A percentile compares a stretch with the other conserved stretches of the same genome.
Evolutionary conservation across 2,113 vertebrate genomes (phyloP).

Genomic region (Perccottus glenii): DNA sequence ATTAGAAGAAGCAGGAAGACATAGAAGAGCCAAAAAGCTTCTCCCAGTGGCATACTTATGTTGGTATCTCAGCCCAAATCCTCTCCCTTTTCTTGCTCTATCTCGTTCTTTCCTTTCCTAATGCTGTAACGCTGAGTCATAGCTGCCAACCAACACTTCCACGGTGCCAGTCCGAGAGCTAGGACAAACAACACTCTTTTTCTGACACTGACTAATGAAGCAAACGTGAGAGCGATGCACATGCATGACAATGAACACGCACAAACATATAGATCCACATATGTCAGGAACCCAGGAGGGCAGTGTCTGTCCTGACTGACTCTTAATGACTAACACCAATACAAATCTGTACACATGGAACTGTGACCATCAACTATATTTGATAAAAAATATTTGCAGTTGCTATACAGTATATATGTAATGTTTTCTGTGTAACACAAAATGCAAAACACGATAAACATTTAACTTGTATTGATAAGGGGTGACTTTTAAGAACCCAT

Average conservation of each 20-base stretch:
- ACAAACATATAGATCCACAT: conserved; percentile 34
- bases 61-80: conserved; percentile 47
- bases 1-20: conserved; percentile 35
- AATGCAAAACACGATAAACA: not conserved
- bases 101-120: conserved; percentile 49
- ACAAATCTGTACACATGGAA: conserved; percentile 6
- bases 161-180: conserved; percentile 68
- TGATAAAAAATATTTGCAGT: not conserved
- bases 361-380: conserved; percentile 14
- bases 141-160: conserved; percentile 75
- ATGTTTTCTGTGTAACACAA: conserved; percentile 8
- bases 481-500: not conserved
- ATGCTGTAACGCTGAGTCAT: conserved; percentile 79
- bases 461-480: conserved; percentile 20
- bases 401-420: not conserved
- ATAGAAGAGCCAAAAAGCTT: conserved; percentile 32
- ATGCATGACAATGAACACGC: conserved; percentile 38
- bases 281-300: conserved; percentile 18
- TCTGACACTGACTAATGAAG: conserved; percentile 65
- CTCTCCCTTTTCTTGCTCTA: conserved; percentile 27
- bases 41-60: conserved; percentile 59
- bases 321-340: conserved; percentile 3
- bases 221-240: conserved; percentile 49
- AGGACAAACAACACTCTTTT: conserved; percentile 74
- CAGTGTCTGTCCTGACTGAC: not conserved